Evolutionary conservation across 2,888 invertebrate genomes (phyloP), one percentile per base, ranked within the genome.

Genomic region (Deilephila porcellus): DNA sequence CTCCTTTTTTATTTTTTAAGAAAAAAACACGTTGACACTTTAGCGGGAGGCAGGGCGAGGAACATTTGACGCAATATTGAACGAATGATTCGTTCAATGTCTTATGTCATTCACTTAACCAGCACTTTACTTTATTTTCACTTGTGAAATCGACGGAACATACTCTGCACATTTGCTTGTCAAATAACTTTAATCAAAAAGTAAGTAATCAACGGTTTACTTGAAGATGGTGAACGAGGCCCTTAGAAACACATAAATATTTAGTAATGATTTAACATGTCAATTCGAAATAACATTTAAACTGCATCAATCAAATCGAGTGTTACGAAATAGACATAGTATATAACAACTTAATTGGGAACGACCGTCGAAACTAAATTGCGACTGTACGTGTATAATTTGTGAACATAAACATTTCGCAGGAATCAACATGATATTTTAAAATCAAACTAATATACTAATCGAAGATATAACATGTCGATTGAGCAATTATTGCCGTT

Each of bases 401-500:
- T 67, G 52, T 67, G 37, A 17, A 25, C 45, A 64, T 64, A 64
- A 67, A 67, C 17, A 45, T 56, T n/a, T 56, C 25, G 25, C 20
- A 67, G 45, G 45, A 45, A 52, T 67, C 67, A 25, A 67, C 53
- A 56, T 52, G 14, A 25, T 67, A 52, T 67, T 67, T 67, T 52
- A 14, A 67, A 67, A 67, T 3, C 67, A 67, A 52, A 67, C 7
- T 29, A 67, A 52, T 25, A n/a, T 34, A 56, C 56, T 25, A 67
- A 25, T 67, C 67, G 67, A 25, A 60, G 25, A 19, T 70, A 67
- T 20, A 52, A 59, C 56, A 25, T 71, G 3, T 56, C 53, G 45
- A 52, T 67, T 52, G 67, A 45, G 67, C 67, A 67, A 67, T 67
- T 67, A 67, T 52, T n/a, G 14, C n/a, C 4, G 45, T 67, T 67